Conservation (phyloP, 1,140 invertebrate genomes). For the Pectinophora gossypiella region DNA sequence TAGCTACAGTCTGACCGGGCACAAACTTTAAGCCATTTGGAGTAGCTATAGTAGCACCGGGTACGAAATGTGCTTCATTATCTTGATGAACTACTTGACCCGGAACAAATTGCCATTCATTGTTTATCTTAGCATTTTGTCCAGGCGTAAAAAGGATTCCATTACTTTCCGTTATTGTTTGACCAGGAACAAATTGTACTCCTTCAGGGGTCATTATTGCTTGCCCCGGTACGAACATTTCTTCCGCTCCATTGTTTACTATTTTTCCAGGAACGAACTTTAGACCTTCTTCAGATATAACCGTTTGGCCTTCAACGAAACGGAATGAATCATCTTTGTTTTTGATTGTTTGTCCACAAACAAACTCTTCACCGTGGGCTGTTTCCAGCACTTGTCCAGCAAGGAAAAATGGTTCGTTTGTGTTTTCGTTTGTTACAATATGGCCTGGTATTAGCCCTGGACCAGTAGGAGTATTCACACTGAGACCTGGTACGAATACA, state of each 20-base stretch:
- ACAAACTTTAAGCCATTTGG: conserved; percentile 80
- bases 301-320: conserved; percentile 81
- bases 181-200: conserved; percentile 79
- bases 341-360: conserved; percentile 81
- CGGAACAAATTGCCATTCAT: conserved; percentile 79
- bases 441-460: conserved; percentile 83
- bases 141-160: conserved; percentile 80
- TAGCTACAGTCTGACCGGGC: conserved; percentile 78
- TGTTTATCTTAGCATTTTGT: conserved; percentile 77
- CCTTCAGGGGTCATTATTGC: conserved; percentile 78
- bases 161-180: conserved; percentile 75
- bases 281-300: conserved; percentile 78
- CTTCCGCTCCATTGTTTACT: conserved; percentile 61
- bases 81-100: conserved; percentile 76
- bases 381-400: conserved; percentile 81
- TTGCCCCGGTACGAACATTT: conserved; percentile 81
- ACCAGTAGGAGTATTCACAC: conserved; percentile 80
- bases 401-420: conserved; percentile 78
- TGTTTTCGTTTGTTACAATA: conserved; percentile 77
- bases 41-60: conserved; percentile 80
- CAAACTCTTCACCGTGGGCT: conserved; percentile 78
- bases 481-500: conserved; percentile 84
- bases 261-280: conserved; percentile 82
- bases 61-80: conserved; percentile 76
- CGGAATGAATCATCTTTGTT: conserved; percentile 76